Conservation (phyloP, 1,140 invertebrate genomes). For the Bombus waltoni region DNA sequence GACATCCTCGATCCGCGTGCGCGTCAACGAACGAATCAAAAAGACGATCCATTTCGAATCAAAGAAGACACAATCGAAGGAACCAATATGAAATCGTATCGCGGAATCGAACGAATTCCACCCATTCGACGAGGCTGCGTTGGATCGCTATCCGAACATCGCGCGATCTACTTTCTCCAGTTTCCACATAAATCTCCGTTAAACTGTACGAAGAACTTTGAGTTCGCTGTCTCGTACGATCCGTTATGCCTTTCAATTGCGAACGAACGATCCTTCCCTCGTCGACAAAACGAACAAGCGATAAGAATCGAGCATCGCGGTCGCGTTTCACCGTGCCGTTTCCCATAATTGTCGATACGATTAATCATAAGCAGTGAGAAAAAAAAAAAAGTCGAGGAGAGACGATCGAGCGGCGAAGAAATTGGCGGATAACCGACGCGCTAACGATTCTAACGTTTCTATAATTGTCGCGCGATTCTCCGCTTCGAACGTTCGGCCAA, state of each 20-base stretch:
- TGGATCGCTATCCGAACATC: background rate
- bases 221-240: background rate
- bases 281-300: background rate
- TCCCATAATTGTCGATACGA: conserved; percentile 44
- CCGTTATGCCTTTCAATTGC: no score
- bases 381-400: background rate
- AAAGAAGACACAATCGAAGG: no score
- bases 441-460: conserved; percentile 27
- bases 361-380: conserved; percentile 33
- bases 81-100: no score
- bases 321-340: conserved; percentile 3
- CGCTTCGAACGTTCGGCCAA: background rate
- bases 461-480: conserved; percentile 17
- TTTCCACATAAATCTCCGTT: background rate
- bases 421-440: conserved; percentile 35
- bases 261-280: background rate
- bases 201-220: background rate
- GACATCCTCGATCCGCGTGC: no score
- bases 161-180: background rate
- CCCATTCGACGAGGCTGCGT: no score
- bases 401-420: background rate
- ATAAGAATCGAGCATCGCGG: background rate
- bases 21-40: no score
- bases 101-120: background rate
- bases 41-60: no score